A percentile compares a stretch with the other conserved stretches of the same genome.
Evolutionary conservation across 2,888 invertebrate species (phyloP).

Genomic region (Pasiphila rectangulata): DNA sequence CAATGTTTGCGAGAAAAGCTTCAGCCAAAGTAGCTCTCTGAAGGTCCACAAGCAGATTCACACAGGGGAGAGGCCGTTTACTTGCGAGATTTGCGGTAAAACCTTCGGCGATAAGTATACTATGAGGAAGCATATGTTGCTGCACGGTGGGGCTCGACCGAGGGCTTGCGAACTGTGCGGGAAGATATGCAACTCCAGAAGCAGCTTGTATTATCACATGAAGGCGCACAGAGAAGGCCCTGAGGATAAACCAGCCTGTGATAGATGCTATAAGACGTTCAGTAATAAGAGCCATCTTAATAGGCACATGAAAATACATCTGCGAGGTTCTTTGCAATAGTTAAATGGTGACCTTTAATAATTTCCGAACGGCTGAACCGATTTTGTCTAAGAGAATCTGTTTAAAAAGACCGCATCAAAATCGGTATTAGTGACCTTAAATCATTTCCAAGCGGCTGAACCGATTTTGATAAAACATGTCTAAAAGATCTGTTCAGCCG

Average conservation of each 20-base stretch:
- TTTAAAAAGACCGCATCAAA: no score
- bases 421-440: no score
- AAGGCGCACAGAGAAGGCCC: constrained; percentile 6
- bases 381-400: no score
- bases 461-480: no score
- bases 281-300: constrained; percentile 9
- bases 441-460: no score
- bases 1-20: background rate
- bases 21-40: constrained; percentile 10
- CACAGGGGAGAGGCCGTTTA: constrained; percentile 3
- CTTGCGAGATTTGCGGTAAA: constrained; percentile 14
- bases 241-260: constrained; percentile 9
- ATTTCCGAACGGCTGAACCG: no score
- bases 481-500: no score
- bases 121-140: constrained; percentile 18
- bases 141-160: constrained; percentile 18
- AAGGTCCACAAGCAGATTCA: constrained; percentile 7
- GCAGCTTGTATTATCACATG: constrained; percentile 12
- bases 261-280: constrained; percentile 14
- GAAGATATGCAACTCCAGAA: constrained; percentile 5
- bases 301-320: constrained; percentile 18
- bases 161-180: constrained; percentile 16
- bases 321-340: constrained; percentile 2
- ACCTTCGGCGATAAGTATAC: constrained; percentile 9
- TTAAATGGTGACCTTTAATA: no score